These are phyloP conservation scores for Drosophila diplacantha DNA, from an alignment of 2,888 invertebrate species.

Conservation along the genomic window DNA sequence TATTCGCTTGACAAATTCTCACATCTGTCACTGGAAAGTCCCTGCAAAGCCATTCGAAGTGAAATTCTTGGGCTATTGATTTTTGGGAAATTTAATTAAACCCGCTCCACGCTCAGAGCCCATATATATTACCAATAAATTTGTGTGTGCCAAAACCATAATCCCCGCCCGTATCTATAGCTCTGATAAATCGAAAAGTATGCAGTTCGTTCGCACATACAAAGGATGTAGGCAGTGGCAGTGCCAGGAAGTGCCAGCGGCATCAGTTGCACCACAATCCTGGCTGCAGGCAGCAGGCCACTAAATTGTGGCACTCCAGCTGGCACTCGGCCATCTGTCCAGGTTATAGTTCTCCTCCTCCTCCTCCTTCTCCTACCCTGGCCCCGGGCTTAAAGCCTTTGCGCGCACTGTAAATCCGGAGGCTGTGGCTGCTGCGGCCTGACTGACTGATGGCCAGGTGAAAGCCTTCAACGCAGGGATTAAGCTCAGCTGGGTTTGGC, in stretches of 20 bases:
- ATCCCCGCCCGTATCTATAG: conserved; percentile 27
- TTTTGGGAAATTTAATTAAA: conserved; percentile 34
- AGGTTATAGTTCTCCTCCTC: conserved; percentile 2
- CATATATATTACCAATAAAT: conserved; percentile 24
- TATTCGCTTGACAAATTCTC: conserved; percentile 20
- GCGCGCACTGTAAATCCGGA: conserved; percentile 33
- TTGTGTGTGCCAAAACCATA: conserved; percentile 32
- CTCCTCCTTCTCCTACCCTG: neutral
- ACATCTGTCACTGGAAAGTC: conserved; percentile 18
- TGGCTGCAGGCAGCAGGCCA: conserved; percentile 43
- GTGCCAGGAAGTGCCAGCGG: conserved; percentile 6
- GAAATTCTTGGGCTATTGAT: conserved; percentile 27
- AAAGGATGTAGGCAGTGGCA: conserved; percentile 12
- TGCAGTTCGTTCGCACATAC: conserved; percentile 9
- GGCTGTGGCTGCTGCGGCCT: conserved; percentile 40
- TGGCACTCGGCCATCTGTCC: conserved; percentile 38
- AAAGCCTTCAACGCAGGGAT: conserved; percentile 51
- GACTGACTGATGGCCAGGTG: conserved; percentile 60
- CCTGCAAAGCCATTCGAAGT: conserved; percentile 1
- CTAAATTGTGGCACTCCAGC: conserved; percentile 56
- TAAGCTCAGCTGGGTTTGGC: conserved; percentile 33
- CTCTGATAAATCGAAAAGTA: conserved; percentile 33
- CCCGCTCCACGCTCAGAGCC: neutral
- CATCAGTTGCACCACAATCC: conserved; percentile 27
- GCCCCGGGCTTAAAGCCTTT: conserved; percentile 19